Evolutionary conservation across 2,113 vertebrate genomes (phyloP).

Genomic region (Melozone crissalis): DNA sequence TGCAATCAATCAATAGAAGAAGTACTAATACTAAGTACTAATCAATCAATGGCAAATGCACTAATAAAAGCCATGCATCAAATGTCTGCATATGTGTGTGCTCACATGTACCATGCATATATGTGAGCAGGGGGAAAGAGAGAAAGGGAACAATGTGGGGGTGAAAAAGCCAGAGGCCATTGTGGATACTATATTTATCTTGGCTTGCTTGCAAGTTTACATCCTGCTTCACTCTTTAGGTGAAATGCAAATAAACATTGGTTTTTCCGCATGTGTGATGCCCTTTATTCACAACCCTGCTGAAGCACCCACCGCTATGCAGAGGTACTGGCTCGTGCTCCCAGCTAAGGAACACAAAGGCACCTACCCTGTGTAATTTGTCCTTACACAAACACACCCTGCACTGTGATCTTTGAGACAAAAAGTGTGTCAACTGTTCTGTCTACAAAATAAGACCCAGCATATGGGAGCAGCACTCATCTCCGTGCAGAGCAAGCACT

Average conservation of each 20-base stretch:
- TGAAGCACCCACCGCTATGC: neutral
- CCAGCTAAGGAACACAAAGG: neutral
- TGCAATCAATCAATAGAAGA: slow-evolving; percentile 97
- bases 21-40: slow-evolving; percentile 84
- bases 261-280: neutral
- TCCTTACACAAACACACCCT: slow-evolving; percentile 49
- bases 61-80: slow-evolving; percentile 99
- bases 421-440: slow-evolving; percentile 62
- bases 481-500: slow-evolving; percentile 45
- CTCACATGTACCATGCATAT: slow-evolving; percentile 67
- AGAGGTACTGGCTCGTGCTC: neutral
- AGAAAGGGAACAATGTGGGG: slow-evolving; percentile 63
- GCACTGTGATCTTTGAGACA: slow-evolving; percentile 58
- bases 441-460: slow-evolving; percentile 60
- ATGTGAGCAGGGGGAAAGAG: slow-evolving; percentile 25
- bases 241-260: slow-evolving; percentile 28
- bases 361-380: slow-evolving; percentile 23
- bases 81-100: slow-evolving; percentile 74
- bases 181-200: slow-evolving; percentile 23
- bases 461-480: slow-evolving; percentile 65
- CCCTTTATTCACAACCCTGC: neutral
- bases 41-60: slow-evolving; percentile 89
- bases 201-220: neutral
- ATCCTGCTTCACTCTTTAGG: slow-evolving; percentile 1
- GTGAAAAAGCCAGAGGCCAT: slow-evolving; percentile 2